A percentile compares a stretch with the other conserved stretches of the same genome.
phyloP scores from a whole-genome alignment of 2,888 invertebrate species.

The Cephus runcator region DNA sequence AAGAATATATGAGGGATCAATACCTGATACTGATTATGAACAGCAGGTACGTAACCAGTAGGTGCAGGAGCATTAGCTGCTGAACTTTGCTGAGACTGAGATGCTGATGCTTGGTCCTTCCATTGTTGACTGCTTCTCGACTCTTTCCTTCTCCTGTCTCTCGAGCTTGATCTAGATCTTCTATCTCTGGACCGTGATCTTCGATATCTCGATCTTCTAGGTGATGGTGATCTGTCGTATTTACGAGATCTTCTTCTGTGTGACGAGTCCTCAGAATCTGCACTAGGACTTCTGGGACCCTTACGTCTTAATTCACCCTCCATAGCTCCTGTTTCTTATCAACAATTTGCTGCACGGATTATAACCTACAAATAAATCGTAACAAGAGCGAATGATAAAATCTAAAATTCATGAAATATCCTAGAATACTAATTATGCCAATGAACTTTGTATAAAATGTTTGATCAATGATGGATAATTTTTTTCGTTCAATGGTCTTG shows the following conservation, averaged over 20 bases:
- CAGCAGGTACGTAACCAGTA: conserved; percentile 45
- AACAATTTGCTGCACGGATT: background rate
- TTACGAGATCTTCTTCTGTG: conserved; percentile 56
- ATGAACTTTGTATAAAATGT: background rate
- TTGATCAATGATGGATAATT: background rate
- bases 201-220: conserved; percentile 56
- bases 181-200: conserved; percentile 57
- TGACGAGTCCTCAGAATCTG: conserved; percentile 58
- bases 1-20: background rate
- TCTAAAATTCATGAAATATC: background rate
- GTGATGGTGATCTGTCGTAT: conserved; percentile 58
- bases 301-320: conserved; percentile 52
- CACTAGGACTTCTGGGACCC: conserved; percentile 58
- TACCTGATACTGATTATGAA: conserved; percentile 61
- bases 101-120: conserved; percentile 43
- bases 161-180: conserved; percentile 52
- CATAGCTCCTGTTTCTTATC: conserved; percentile 27
- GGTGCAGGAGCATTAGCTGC: conserved; percentile 38
- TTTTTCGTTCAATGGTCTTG: background rate
- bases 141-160: conserved; percentile 57
- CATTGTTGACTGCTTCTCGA: conserved; percentile 50
- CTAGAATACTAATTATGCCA: background rate
- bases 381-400: background rate
- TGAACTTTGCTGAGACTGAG: conserved; percentile 37
- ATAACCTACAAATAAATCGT: background rate